Evolutionary conservation across 2,888 invertebrate species (phyloP), one percentile per base, ranked within the genome.

Genomic region (Tiliacea aurago): DNA sequence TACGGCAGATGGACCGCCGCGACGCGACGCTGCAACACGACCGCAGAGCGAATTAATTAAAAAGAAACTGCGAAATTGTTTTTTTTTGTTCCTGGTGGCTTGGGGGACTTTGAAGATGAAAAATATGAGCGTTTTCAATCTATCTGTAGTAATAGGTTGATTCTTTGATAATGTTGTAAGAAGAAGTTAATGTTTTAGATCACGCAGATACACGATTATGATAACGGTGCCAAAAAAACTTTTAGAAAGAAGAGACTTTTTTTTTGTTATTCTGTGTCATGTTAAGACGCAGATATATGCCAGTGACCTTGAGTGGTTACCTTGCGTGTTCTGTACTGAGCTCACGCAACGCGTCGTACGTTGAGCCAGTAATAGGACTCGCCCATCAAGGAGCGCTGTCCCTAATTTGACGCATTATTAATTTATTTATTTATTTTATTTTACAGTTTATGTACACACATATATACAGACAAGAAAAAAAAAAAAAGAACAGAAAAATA

Each of bases 21-120:
- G 47, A 4, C 3, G 28, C 28, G 41, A 41, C 45, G 51, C 70
- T 71, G 72, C 71, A 83, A 72, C 69, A 77, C 69, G 74, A 69
- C 76, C 83, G 41, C 76, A 62, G 37, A 73, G 65, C 61, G 78
- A 80, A 84, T 80, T 83, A 66, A 84, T 81, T 75, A 78, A 73
- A 83, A 76, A 66, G 70, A 51, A 71, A 53, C 73, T 62, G 75
- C n/a, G 56, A 67, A 59, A 61, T 59, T 59, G 51, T 33, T 56
- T 80, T n/a, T 73, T 55, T 78, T 68, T 81, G 53, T 69, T 58
- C 33, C 2, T 33, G 49, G 61, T 69, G 69, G 53, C 18, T n/a
- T n/a, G 49, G 43, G 11, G 47, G 55, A 23, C 53, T 70, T 47
- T 59, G 53, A 18, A 47, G 56, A 51, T 58, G 45, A 63, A 80